These are phyloP conservation scores for Coryphaenoides rupestris DNA, from an alignment of 2,113 vertebrate species.

Conservation along the genomic window DNA sequence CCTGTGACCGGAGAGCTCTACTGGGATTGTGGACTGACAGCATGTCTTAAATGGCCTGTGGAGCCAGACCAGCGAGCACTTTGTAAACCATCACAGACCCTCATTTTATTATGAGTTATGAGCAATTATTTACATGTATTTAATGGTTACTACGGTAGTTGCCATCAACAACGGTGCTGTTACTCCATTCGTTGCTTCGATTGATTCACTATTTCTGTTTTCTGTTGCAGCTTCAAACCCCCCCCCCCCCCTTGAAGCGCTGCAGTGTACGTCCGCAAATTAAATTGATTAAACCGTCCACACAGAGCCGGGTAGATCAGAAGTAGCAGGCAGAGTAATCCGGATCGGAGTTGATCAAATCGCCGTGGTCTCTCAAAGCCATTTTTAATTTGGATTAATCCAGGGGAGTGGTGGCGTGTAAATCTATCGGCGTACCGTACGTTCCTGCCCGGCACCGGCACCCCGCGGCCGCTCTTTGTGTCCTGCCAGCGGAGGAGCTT, in stretches of 20 bases:
- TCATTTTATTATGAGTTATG: too few species aligned
- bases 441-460: slow-evolving; percentile 44
- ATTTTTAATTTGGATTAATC: slow-evolving; percentile 63
- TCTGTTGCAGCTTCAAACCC: neutral
- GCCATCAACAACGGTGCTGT: too few species aligned
- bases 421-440: slow-evolving; percentile 27
- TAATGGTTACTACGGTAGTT: too few species aligned
- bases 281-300: neutral
- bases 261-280: neutral
- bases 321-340: slow-evolving; percentile 41
- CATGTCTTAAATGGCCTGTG: too few species aligned
- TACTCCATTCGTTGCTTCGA: too few species aligned
- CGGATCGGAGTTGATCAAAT: slow-evolving; percentile 63
- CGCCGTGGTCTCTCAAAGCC: slow-evolving; percentile 54
- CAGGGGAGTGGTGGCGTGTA: slow-evolving; percentile 41
- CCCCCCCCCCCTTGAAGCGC: too few species aligned
- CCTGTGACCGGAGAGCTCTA: too few species aligned
- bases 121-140: too few species aligned
- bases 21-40: too few species aligned
- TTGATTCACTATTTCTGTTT: neutral
- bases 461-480: slow-evolving; percentile 40
- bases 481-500: slow-evolving; percentile 56
- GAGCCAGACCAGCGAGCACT: too few species aligned
- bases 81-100: too few species aligned
- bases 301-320: neutral